Evolutionary conservation across 35 echinoderm and acorn worm genomes (phyloP), one percentile per base, ranked within the genome.

Genomic region (Apostichopus californicus): DNA sequence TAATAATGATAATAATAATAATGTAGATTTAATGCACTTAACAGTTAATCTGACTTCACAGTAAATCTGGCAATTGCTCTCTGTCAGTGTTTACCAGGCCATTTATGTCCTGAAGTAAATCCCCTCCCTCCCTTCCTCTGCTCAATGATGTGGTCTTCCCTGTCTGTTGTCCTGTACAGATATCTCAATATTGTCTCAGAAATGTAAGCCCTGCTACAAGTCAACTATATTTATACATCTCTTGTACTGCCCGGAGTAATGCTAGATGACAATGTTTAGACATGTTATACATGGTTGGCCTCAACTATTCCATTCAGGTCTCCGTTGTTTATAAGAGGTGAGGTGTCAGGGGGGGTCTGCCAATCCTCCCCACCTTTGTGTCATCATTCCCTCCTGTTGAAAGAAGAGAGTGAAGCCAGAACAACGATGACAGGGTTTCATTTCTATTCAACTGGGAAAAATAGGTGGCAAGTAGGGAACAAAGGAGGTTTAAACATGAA

Each of bases 211-310:
- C 8, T 78, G 20, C 77, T 46, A 46, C 77, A 12, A 17, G 8
- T 78, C 58, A 9, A 8, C 58, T 85, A 55, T 87, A 22, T 87
- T 87, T 6, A 87, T 87, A n/a, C 14, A 0, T 87, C 56, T 55
- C 34, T 9, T 46, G 34, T 17, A 55, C 80, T 34, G 80, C n/a
- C n/a, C n/a, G 23, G 14, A 54, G 86, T 89, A 89, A 89, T 89
- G 63, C 5, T 53, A 89, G 86, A 71, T 75, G 86, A 72, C 61
- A 89, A 53, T 89, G 86, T 89, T 89, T 89, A 89, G 86, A 89
- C 86, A 89, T 89, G 86, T 89, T 89, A 89, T 89, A 60, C 86
- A 89, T 89, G 86, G 86, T 18, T 89, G 86, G 55, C 15, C 71
- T 75, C 71, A 18, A 75, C 71, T 75, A 22, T n/a, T 75, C 71